phyloP scores from a whole-genome alignment of 2,888 invertebrate species.

The Helicoverpa assulta region DNA sequence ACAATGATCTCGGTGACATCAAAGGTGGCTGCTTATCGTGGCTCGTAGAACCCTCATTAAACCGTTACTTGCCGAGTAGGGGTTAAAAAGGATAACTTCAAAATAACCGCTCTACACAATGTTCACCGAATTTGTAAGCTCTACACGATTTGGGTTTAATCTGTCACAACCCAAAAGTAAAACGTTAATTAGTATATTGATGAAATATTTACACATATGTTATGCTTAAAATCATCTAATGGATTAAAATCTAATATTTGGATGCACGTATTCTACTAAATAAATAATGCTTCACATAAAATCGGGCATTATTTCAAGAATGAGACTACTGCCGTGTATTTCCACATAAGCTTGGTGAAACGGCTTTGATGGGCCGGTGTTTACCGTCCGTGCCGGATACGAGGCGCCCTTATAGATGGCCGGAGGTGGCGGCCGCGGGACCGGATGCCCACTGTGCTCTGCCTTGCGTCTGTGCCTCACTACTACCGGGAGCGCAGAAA shows the following conservation, averaged over 20 bases:
- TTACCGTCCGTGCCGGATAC: slow-evolving; percentile 61
- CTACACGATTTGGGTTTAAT: neutral
- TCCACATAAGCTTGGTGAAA: slow-evolving; percentile 12
- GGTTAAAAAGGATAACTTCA: slow-evolving; percentile 21
- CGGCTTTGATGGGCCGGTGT: slow-evolving; percentile 43
- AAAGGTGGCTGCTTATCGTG: slow-evolving; percentile 28
- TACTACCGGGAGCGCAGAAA: slow-evolving; percentile 56
- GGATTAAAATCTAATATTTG: too few species aligned
- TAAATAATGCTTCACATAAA: neutral
- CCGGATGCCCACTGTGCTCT: slow-evolving; percentile 61
- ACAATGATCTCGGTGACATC: slow-evolving; percentile 28
- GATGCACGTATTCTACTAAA: too few species aligned
- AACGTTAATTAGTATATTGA: too few species aligned
- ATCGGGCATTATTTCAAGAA: neutral
- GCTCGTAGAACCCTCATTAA: slow-evolving; percentile 47
- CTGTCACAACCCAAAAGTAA: neutral
- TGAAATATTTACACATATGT: neutral
- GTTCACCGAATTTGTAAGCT: neutral
- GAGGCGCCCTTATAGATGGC: slow-evolving; percentile 63
- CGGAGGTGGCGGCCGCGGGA: slow-evolving; percentile 61
- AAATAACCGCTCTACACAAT: slow-evolving; percentile 24
- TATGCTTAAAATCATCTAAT: too few species aligned
- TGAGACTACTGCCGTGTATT: slow-evolving; percentile 10
- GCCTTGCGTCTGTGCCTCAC: slow-evolving; percentile 60
- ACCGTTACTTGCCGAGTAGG: slow-evolving; percentile 15